Conservation (phyloP, 2,797 vertebrate genomes). For the Diplodus sargus region DNA sequence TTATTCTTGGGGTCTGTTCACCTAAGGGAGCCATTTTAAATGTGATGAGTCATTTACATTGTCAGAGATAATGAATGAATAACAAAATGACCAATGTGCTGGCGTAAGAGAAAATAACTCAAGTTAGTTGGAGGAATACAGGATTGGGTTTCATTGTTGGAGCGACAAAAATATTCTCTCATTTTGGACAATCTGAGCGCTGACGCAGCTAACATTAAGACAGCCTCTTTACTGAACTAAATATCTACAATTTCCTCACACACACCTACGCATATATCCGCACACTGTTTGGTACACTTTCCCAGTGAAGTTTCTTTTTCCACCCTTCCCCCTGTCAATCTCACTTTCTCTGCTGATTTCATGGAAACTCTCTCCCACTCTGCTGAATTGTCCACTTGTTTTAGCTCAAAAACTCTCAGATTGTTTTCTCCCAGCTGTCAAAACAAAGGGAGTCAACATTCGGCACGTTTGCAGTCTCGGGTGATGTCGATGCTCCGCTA, state of each 20-base stretch:
- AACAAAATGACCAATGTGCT: constrained; percentile 67
- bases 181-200: constrained; percentile 60
- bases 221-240: constrained; percentile 35
- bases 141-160: constrained; percentile 60
- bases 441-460: constrained; percentile 79
- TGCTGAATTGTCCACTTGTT: constrained; percentile 80
- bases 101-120: constrained; percentile 67
- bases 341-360: constrained; percentile 70
- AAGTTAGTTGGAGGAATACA: constrained; percentile 49
- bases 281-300: constrained; percentile 42
- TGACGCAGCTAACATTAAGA: constrained; percentile 52
- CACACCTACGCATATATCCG: constrained; percentile 32
- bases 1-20: constrained; percentile 60
- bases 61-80: constrained; percentile 80
- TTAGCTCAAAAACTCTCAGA: constrained; percentile 67
- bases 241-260: constrained; percentile 30
- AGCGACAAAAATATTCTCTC: constrained; percentile 49
- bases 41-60: constrained; percentile 80
- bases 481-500: constrained; percentile 56
- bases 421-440: constrained; percentile 84
- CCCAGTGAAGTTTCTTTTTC: constrained; percentile 30
- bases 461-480: constrained; percentile 58
- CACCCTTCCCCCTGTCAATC: constrained; percentile 60
- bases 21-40: constrained; percentile 72
- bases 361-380: constrained; percentile 71